phyloP scores from a whole-genome alignment of 2,113 vertebrate genomes.

The Crotophaga sulcirostris region DNA sequence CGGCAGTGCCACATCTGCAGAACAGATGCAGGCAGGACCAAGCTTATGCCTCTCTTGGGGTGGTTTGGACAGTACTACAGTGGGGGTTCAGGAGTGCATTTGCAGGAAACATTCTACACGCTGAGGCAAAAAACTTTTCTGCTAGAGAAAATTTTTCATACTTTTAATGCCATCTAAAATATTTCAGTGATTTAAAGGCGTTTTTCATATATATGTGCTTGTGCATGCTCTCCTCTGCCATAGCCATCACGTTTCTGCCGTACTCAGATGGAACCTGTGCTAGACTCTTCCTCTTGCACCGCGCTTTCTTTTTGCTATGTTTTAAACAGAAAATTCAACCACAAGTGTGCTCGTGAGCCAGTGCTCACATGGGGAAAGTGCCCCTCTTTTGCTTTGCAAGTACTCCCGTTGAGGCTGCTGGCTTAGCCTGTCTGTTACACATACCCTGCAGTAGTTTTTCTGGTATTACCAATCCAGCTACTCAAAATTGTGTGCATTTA shows the following conservation, averaged over 20 bases:
- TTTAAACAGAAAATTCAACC: not conserved
- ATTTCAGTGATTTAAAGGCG: not conserved
- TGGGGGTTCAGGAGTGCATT: not conserved
- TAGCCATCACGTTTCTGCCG: not conserved
- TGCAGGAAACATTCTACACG: not conserved
- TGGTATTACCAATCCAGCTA: not conserved
- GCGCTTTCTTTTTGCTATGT: not conserved
- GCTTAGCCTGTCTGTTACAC: not conserved
- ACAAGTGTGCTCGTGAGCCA: not conserved
- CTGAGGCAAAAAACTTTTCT: not conserved
- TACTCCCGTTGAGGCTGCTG: not conserved
- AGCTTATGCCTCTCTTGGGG: not conserved
- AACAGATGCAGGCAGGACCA: not conserved
- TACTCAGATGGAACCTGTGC: not conserved
- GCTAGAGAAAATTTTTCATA: not conserved
- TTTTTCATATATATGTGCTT: not conserved
- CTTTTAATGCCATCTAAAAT: not conserved
- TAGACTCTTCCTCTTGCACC: not conserved
- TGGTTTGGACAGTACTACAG: not conserved
- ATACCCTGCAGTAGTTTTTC: not conserved
- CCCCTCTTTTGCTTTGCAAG: not conserved
- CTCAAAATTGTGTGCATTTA: not conserved
- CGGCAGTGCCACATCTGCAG: not conserved
- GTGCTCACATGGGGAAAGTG: not conserved
- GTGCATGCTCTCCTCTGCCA: not conserved